Evolutionary conservation across 2,113 vertebrate genomes (phyloP), one percentile per base, ranked within the genome.

Genomic region (Chitala chitala): DNA sequence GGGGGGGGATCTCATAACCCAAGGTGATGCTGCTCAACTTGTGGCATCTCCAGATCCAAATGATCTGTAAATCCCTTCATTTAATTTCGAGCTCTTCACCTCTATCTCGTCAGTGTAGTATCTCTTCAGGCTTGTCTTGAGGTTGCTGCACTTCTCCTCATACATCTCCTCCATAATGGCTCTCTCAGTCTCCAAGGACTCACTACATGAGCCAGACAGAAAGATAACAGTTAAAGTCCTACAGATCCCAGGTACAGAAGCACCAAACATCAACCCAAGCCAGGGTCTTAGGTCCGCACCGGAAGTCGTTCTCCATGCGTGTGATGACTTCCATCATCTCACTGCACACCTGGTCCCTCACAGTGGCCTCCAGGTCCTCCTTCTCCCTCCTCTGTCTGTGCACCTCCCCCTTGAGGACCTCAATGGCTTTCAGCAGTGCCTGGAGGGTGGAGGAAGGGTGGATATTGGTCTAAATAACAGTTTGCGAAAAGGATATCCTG

Each of bases 291-390:
- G 3, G 40, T 20, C 29, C 77, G 1, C 82, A 98, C 96, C 92
- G 96, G 90, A 91, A 95, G 83, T 91, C 93, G 1, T 92, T 85
- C 75, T 98, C 92, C 86, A 94, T 94, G 46, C 86, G 75, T 4
- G 84, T 84, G 82, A 96, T 91, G 72, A 93, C 88, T 58, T 95
- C 92, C 85, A 93, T 90, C 94, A 96, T 94, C 86, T 98, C 97
- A 0, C 88, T 89, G 78, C 94, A 94, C 72, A 98, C 95, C 85
- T 98, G 90, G 65, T 96, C 91, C 0, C 97, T 92, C 76, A 98
- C 92, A 1, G 74, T 87, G 46, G 91, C 82, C 80, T 99, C 97
- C 1, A 97, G 84, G 17, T 80, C 85, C 48, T 94, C 78, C 79
- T 93, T 95, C 80, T 96, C 94, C 69, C 89, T 88, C 58, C 92